Evolutionary conservation across 1,140 invertebrate species (phyloP).

Genomic region (Sitobion miscanthi): DNA sequence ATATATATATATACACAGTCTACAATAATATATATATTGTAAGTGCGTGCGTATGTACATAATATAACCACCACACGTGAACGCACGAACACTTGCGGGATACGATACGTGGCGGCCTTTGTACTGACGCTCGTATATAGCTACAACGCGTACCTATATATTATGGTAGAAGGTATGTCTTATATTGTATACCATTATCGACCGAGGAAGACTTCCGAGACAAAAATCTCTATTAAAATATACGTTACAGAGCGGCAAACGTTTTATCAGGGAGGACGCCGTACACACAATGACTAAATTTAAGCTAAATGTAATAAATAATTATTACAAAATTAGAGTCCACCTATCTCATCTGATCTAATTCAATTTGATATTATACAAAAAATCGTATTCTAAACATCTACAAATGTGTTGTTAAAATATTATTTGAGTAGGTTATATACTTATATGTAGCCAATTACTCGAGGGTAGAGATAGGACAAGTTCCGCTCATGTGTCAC

Average conservation of each 20-base stretch:
- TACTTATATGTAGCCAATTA: too few species aligned
- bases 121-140: background rate
- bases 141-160: background rate
- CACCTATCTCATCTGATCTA: too few species aligned
- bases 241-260: background rate
- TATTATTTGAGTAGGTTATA: too few species aligned
- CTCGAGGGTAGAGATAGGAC: too few species aligned
- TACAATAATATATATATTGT: background rate
- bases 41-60: background rate
- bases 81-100: slow-evolving; percentile 33
- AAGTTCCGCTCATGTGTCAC: too few species aligned
- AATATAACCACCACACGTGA: background rate
- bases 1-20: background rate
- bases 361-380: too few species aligned
- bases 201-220: background rate
- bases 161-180: background rate
- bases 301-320: too few species aligned
- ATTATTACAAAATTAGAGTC: too few species aligned
- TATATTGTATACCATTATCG: background rate
- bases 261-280: too few species aligned
- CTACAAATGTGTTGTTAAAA: too few species aligned
- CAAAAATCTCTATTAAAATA: background rate
- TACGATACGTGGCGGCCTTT: background rate
- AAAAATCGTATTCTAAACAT: too few species aligned
- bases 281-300: background rate